Evolutionary conservation across 2,113 vertebrate genomes (phyloP).

Genomic region (Tyto alba): DNA sequence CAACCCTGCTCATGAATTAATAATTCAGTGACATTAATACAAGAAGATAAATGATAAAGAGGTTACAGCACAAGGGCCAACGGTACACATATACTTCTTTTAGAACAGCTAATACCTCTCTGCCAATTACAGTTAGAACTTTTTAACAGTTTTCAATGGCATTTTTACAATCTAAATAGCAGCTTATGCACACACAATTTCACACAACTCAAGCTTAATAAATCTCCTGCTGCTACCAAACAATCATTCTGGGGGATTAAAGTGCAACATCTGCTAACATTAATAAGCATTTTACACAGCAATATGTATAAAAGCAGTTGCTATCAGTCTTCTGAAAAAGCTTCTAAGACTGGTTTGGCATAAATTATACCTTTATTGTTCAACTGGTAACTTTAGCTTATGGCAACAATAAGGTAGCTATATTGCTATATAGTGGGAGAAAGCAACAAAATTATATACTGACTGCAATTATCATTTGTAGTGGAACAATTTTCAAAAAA

Average conservation of each 20-base stretch:
- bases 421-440: not conserved
- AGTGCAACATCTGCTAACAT: conserved; percentile 77
- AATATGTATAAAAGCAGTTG: conserved; percentile 67
- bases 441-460: not conserved
- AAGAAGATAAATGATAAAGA: conserved; percentile 91
- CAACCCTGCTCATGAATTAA: conserved; percentile 84
- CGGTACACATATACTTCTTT: conserved; percentile 81
- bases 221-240: conserved; percentile 80
- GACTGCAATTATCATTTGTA: not conserved
- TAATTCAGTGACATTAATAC: conserved; percentile 96
- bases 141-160: conserved; percentile 78
- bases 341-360: conserved; percentile 59
- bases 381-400: conserved; percentile 48
- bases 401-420: conserved; percentile 38
- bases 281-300: conserved; percentile 74
- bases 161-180: conserved; percentile 78
- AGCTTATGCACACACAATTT: conserved; percentile 79
- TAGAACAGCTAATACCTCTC: conserved; percentile 82
- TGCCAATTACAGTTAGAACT: conserved; percentile 85
- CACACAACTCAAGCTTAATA: conserved; percentile 80
- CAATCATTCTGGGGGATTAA: conserved; percentile 79
- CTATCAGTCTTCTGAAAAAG: conserved; percentile 63
- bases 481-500: not conserved
- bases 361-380: conserved; percentile 55
- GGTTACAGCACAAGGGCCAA: conserved; percentile 79